Base-by-base conservation (phyloP, 2,113 vertebrate genomes). In the Prinia subflava region DNA sequence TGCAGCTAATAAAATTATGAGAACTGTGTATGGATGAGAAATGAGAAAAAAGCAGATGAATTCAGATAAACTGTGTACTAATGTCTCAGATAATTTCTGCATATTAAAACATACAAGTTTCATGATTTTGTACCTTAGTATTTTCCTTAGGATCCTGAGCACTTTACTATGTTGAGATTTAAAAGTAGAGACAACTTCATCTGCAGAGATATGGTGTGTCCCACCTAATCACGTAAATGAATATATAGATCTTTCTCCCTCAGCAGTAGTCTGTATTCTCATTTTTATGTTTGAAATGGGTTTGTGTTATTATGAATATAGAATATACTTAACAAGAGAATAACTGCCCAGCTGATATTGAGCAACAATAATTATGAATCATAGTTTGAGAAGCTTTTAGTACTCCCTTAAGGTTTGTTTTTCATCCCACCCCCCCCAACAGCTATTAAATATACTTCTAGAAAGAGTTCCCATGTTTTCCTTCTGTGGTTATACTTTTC, bases 371-470 rank as follows among this genome's bases (percentile, higher is more conserved):
- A 82, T 80, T 53, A 41, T 7, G 9, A 75, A 49, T 60, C 0
- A 1, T 74, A 46, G 16, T 79, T 76, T 69, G 46, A 53, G 77
- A 80, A 31, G 30, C 23, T 89, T 84, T 65, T 44, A 92, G 53
- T 69, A 46, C 5, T 83, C 35, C 20, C 15, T 76, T 49, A 73
- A 37, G 28, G 37, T 81, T 82, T 82, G 19, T 6, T 28, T 30
- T 28, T 28, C 18, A 25, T 64, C 6, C 13, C 6, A 0, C 7
- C 1, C 5, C 1, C 9, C 4, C 12, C 15, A 39, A 57, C 33
- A 73, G 7, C 56, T 75, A 35, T 76, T 91, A 74, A 63, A 67
- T 76, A 19, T 1, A 14, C 22, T 71, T 15, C 18, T 39, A 57
- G 56, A 33, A 78, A 70, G 77, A 64, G 49, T 68, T 94, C n/a